These are phyloP conservation scores for Galago senegalensis DNA, from an alignment of 2,797 vertebrate species.

Conservation along the genomic window DNA sequence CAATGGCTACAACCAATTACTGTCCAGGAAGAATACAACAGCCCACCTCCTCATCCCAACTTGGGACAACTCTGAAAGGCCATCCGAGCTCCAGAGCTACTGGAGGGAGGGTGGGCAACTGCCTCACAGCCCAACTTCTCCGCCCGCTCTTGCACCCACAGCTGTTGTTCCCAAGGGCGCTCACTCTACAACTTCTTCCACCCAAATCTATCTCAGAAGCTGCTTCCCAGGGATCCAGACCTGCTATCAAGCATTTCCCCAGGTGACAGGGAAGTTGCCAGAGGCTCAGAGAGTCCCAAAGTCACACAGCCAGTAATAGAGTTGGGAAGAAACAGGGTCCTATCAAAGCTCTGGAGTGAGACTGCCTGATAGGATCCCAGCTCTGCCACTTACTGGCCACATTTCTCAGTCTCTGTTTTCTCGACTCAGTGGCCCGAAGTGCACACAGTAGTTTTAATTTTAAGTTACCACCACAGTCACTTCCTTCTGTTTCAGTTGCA, in stretches of 20 bases:
- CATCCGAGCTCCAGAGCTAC: background rate
- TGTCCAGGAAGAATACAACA: background rate
- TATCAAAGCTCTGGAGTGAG: accelerated
- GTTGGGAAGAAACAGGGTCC: background rate
- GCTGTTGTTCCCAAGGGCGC: background rate
- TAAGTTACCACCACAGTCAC: background rate
- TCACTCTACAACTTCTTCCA: background rate
- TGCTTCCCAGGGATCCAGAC: background rate
- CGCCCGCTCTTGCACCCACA: accelerated
- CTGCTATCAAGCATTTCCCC: background rate
- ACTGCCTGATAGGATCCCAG: accelerated
- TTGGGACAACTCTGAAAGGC: background rate
- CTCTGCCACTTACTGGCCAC: background rate
- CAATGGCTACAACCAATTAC: background rate
- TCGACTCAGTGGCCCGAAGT: accelerated
- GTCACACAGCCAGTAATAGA: background rate
- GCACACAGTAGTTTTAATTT: background rate
- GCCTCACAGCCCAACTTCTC: background rate
- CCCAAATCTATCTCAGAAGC: background rate
- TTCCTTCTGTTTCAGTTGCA: slow-evolving; percentile 51
- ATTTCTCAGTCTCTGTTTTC: background rate
- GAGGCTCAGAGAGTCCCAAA: background rate
- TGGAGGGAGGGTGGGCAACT: accelerated
- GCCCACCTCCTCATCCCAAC: background rate
- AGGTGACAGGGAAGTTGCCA: background rate